Conservation (phyloP, 1,140 invertebrate genomes). For the Microplitis demolitor region DNA sequence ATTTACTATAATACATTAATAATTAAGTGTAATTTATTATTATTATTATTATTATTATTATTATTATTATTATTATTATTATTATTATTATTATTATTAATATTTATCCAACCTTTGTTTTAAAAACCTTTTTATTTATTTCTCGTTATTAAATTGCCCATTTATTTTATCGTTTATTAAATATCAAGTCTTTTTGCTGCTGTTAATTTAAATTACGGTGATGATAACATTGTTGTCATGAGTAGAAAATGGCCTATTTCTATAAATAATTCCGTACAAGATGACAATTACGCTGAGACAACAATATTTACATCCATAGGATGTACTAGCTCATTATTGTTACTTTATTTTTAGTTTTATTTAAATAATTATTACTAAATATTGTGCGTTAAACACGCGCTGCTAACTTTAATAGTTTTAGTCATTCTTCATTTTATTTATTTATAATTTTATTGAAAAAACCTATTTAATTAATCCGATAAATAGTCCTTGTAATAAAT, state of each 20-base stretch:
- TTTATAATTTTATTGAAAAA: not conserved
- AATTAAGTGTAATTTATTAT: conserved; percentile 46
- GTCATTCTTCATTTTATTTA: conserved; percentile 32
- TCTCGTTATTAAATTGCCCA: not conserved
- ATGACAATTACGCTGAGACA: conserved; percentile 43
- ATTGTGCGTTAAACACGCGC: conserved; percentile 38
- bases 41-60: conserved; percentile 22
- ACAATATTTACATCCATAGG: conserved; percentile 57
- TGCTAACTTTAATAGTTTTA: conserved; percentile 43
- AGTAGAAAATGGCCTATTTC: conserved; percentile 54
- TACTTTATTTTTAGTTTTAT: not conserved
- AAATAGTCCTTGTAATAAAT: too few relatives aligned
- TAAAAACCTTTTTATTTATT: conserved; percentile 32
- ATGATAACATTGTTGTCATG: conserved; percentile 16
- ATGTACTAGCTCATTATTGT: conserved; percentile 45
- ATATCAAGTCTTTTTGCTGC: conserved; percentile 2
- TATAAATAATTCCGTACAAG: conserved; percentile 45
- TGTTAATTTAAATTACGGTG: conserved; percentile 11
- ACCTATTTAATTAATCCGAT: too few relatives aligned
- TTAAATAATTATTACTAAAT: conserved; percentile 19
- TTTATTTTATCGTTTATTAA: not conserved
- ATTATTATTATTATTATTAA: too few relatives aligned
- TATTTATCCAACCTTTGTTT: conserved; percentile 41
- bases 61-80: conserved; percentile 35
- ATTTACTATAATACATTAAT: conserved; percentile 52